Evolutionary conservation across 2,113 vertebrate genomes (phyloP).

Genomic region (Nymphicus hollandicus): DNA sequence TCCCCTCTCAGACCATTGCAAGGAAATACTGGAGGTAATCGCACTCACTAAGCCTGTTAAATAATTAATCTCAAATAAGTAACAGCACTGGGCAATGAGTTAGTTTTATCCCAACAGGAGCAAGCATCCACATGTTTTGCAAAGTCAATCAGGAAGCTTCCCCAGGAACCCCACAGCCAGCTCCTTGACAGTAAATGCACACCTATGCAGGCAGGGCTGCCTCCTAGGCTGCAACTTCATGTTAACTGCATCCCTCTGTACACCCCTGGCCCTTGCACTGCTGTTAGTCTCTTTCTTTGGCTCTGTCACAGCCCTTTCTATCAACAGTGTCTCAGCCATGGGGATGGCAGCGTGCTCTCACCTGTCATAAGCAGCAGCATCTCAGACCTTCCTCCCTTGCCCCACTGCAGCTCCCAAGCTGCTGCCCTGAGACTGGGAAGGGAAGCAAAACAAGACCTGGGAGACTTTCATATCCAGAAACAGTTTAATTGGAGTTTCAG

Average conservation of each 20-base stretch:
- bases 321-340: rapidly evolving
- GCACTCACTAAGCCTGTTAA: neutral
- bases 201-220: neutral
- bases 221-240: neutral
- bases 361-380: neutral
- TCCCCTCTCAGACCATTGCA: neutral
- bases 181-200: neutral
- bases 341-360: neutral
- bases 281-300: no score
- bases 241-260: rapidly evolving
- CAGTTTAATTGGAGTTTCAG: neutral
- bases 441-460: neutral
- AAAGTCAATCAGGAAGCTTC: neutral
- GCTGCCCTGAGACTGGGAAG: neutral
- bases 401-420: neutral
- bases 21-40: neutral
- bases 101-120: neutral
- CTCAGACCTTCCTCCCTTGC: neutral
- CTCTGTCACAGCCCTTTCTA: no score
- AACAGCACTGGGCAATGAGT: neutral
- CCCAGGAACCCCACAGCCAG: neutral
- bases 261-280: neutral
- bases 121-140: neutral
- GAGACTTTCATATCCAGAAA: neutral
- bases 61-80: no score